These are phyloP conservation scores for Megaustenia siamemsis DNA, from an alignment of 2,888 invertebrate genomes.

Conservation along the genomic window DNA sequence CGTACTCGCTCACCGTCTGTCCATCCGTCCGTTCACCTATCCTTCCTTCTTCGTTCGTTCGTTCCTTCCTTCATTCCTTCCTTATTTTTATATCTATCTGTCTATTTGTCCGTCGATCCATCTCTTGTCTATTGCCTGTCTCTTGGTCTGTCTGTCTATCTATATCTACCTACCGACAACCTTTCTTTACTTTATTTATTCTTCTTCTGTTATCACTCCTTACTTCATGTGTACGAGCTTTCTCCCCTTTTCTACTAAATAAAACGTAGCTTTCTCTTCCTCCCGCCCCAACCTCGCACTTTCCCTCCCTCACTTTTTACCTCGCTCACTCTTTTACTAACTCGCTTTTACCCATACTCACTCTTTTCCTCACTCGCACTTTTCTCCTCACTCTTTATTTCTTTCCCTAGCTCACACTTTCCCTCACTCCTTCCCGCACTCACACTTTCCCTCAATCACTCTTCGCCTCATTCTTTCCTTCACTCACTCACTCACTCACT, in stretches of 20 bases:
- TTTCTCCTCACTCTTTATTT: too few species aligned
- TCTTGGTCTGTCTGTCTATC: too few species aligned
- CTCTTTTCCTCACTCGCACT: too few species aligned
- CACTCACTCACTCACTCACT: background rate
- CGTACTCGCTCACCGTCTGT: background rate
- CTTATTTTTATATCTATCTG: too few species aligned
- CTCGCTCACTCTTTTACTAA: too few species aligned
- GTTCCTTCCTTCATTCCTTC: background rate
- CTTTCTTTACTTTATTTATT: background rate
- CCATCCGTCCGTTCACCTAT: too few species aligned
- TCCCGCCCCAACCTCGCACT: background rate
- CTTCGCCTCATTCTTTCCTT: too few species aligned
- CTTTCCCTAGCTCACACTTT: slow-evolving; percentile 20
- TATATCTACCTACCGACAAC: too few species aligned
- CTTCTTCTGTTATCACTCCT: background rate
- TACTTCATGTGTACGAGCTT: background rate
- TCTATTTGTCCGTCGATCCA: too few species aligned
- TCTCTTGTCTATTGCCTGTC: background rate
- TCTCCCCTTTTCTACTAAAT: background rate
- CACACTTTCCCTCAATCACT: slow-evolving; percentile 17
- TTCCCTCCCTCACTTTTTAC: too few species aligned
- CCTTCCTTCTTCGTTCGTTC: background rate
- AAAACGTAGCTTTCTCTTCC: too few species aligned
- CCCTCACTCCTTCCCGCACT: slow-evolving; percentile 20
- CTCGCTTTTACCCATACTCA: too few species aligned